phyloP scores from a whole-genome alignment of 2,113 vertebrate genomes.

The Urocynchramus pylzowi region DNA sequence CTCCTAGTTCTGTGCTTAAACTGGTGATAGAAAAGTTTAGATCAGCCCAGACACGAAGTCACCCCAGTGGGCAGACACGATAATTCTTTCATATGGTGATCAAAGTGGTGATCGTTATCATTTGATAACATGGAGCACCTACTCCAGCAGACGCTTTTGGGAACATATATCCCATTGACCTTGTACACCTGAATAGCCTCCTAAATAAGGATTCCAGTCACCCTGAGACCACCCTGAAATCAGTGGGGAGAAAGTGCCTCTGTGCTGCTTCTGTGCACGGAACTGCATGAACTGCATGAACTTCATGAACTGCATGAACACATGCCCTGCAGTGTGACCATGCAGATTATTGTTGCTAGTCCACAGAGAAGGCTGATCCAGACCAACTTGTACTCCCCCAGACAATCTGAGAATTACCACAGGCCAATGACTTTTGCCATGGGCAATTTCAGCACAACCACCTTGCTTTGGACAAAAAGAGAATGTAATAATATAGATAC shows the following conservation, averaged over 20 bases:
- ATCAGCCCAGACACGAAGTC: neutral
- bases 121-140: neutral
- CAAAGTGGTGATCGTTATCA: neutral
- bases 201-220: neutral
- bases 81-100: neutral
- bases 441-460: neutral
- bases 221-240: neutral
- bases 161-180: neutral
- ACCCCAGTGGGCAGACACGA: neutral
- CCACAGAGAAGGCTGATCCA: neutral
- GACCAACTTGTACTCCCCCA: neutral
- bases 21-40: neutral
- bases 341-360: neutral
- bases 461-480: neutral
- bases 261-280: neutral
- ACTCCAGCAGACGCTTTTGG: neutral
- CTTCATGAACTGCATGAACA: no score
- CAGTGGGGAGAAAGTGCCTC: neutral
- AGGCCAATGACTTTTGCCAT: neutral
- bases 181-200: neutral
- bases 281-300: no score
- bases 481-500: neutral
- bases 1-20: neutral
- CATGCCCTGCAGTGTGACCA: neutral
- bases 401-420: neutral